Conservation (phyloP, 1,140 invertebrate genomes). For the Drosophila lacteicornis region DNA sequence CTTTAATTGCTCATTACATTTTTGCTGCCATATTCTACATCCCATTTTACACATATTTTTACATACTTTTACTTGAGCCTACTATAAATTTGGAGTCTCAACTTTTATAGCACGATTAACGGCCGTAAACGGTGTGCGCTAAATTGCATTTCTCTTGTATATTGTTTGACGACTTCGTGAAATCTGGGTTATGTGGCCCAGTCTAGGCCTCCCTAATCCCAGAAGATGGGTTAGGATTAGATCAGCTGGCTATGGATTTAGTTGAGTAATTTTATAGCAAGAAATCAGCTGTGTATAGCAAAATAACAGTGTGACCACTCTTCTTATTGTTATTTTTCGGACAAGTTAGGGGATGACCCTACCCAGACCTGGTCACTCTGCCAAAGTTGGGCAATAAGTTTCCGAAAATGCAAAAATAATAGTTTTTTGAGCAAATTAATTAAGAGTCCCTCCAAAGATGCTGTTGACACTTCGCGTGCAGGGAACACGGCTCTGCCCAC, state of each 20-base stretch:
- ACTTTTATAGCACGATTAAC: background rate
- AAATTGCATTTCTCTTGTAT: no score
- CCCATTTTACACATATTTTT: no score
- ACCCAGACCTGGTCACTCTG: constrained; percentile 3
- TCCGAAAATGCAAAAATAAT: constrained; percentile 55
- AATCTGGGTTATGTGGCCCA: no score
- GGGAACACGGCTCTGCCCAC: constrained; percentile 18
- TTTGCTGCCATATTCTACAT: no score
- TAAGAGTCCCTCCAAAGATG: constrained; percentile 44
- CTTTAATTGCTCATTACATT: no score
- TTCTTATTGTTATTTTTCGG: background rate
- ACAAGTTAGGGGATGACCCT: background rate
- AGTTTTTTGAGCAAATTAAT: constrained; percentile 20
- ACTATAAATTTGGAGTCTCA: no score
- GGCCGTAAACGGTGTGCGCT: no score
- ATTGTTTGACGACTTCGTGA: background rate
- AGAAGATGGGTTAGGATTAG: background rate
- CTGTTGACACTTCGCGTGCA: constrained; percentile 56
- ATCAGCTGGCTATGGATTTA: background rate
- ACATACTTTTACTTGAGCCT: no score
- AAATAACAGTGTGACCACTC: background rate
- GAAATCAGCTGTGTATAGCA: background rate
- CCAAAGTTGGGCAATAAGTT: constrained; percentile 43
- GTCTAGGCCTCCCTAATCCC: background rate
- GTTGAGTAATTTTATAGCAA: background rate